Evolutionary conservation across 2,888 invertebrate genomes (phyloP), one percentile per base, ranked within the genome.

Genomic region (Campoplex nolae): DNA sequence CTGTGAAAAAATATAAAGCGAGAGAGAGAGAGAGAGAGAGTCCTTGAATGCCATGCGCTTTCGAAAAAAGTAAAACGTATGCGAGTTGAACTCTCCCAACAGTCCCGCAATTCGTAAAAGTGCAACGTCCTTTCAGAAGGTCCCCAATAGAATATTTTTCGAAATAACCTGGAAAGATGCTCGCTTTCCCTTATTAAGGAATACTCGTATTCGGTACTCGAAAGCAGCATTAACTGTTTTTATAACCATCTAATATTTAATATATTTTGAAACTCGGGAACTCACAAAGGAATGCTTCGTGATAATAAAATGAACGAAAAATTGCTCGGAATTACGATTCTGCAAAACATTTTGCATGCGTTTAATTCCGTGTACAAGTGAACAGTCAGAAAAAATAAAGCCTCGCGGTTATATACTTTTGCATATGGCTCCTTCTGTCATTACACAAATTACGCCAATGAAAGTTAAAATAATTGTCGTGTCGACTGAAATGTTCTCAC

Each of bases 91-190:
- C 73, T 81, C 65, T 67, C 73, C 67, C 28, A 6, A 38, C 38
- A 3, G 38, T 38, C 38, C 38, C 38, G 23, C 23, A 62, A 45
- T 28, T 32, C 18, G 42, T 13, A 51, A 67, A 58, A 71, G 76
- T 65, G 71, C 79, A 73, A 86, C 62, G 83, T 62, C 79, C 86
- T 86, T 75, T 75, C 48, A 32, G 58, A 56, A 13, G 18, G 54
- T 56, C 45, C 68, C 45, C 48, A 16, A 75, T 79, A 51, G 56
- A 54, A n/a, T 4, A 16, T 62, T 62, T 62, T 62, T 62, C 62
- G 32, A 32, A 62, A 62, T 62, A 16, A 28, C 62, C 11, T 62
- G 4, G 7, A 51, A 51, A 51, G n/a, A 18, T n/a, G 0, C 51
- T 18, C 7, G 18, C 4, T 51, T 42, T 45, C 18, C n/a, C 1